phyloP scores from a whole-genome alignment of 2,113 vertebrate genomes.

The Gila orcuttii region DNA sequence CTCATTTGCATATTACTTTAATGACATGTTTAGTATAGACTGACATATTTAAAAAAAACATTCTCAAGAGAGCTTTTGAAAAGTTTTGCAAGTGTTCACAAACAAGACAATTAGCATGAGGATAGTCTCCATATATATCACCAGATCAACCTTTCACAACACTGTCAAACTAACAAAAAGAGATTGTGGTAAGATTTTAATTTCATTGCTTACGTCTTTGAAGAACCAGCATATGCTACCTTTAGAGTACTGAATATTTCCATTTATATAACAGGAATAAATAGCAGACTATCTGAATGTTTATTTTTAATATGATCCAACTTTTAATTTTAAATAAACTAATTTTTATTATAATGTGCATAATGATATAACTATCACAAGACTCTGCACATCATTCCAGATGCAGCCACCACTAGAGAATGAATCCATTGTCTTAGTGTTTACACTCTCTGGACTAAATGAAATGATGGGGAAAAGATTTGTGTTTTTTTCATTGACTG shows the following conservation, averaged over 20 bases:
- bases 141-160: neutral
- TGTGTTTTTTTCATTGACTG: slow-evolving; percentile 39
- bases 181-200: slow-evolving; percentile 21
- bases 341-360: neutral
- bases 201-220: neutral
- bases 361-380: neutral
- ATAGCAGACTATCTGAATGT: neutral
- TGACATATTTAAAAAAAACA: neutral
- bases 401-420: slow-evolving; percentile 32
- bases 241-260: neutral
- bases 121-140: neutral
- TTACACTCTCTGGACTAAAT: slow-evolving; percentile 34
- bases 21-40: neutral
- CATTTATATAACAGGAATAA: neutral
- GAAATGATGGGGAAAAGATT: slow-evolving; percentile 39
- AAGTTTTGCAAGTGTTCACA: neutral
- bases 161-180: neutral
- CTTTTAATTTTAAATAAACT: neutral
- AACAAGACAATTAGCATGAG: neutral
- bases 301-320: neutral
- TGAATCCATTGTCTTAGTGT: slow-evolving; percentile 20
- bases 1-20: neutral
- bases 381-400: neutral
- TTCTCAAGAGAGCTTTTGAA: neutral
- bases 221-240: neutral